Evolutionary conservation across 2,797 vertebrate genomes (phyloP).

Genomic region (Lateolabrax maculatus): DNA sequence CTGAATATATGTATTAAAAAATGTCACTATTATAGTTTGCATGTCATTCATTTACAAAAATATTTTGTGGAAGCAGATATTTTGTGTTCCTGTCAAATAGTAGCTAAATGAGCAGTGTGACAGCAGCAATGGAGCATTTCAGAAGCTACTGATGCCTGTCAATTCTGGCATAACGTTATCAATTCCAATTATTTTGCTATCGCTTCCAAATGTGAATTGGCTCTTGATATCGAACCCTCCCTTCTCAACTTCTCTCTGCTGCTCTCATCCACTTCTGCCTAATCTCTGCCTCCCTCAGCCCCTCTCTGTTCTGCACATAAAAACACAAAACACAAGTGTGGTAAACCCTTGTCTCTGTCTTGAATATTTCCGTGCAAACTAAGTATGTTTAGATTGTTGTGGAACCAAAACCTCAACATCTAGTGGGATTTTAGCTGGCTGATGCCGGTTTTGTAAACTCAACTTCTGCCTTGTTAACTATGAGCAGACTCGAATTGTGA

Average conservation of each 20-base stretch:
- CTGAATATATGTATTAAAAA: neutral
- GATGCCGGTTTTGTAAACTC: conserved; percentile 10
- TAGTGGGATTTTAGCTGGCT: conserved; percentile 24
- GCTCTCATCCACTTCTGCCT: conserved; percentile 18
- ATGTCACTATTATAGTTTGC: neutral
- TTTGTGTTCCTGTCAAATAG: neutral
- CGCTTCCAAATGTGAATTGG: conserved; percentile 39
- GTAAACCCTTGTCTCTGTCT: conserved; percentile 13
- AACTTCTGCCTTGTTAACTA: neutral
- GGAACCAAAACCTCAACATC: conserved; percentile 34
- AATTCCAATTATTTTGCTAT: conserved; percentile 53
- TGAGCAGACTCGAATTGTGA: conserved; percentile 7
- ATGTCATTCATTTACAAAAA: neutral
- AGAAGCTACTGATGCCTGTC: conserved; percentile 51
- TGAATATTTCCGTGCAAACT: conserved; percentile 18
- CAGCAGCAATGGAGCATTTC: conserved; percentile 39
- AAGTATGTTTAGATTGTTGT: conserved; percentile 25
- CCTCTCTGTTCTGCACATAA: conserved; percentile 9
- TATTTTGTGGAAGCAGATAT: neutral
- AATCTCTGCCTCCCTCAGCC: conserved; percentile 27
- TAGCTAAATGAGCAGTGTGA: conserved; percentile 21
- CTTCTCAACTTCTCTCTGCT: conserved; percentile 17
- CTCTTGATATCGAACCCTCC: conserved; percentile 33
- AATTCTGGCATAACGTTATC: conserved; percentile 35
- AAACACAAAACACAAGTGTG: conserved; percentile 14